A percentile compares a stretch with the other conserved stretches of the same genome.
phyloP scores from a whole-genome alignment of 2,113 vertebrate species.

The Pholis gunnellus region DNA sequence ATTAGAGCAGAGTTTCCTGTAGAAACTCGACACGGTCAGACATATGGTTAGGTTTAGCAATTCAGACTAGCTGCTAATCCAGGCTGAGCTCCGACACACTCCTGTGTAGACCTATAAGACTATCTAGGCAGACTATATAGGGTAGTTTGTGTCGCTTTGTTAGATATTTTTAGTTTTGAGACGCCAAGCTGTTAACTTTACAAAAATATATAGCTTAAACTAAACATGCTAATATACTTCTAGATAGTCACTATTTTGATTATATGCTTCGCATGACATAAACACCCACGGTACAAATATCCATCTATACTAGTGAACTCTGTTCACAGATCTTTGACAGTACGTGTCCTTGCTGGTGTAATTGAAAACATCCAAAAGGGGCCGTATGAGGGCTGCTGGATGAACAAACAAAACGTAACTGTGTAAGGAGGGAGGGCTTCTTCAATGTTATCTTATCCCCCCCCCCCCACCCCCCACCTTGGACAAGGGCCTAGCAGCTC shows the following conservation, averaged over 20 bases:
- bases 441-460: conserved; percentile 75
- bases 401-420: conserved; percentile 62
- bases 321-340: background rate
- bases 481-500: conserved; percentile 71
- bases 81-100: background rate
- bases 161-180: no score
- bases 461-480: conserved; percentile 63
- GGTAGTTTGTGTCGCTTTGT: background rate
- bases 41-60: conserved; percentile 18
- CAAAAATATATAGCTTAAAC: background rate
- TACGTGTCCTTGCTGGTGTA: background rate
- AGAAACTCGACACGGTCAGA: conserved; percentile 21
- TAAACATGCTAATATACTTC: background rate
- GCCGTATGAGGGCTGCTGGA: conserved; percentile 20
- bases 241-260: background rate
- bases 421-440: conserved; percentile 47
- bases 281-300: background rate
- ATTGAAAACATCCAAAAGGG: conserved; percentile 15
- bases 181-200: background rate
- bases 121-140: conserved; percentile 1
- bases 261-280: background rate
- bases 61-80: conserved; percentile 19
- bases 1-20: conserved; percentile 14
- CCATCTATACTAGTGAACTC: conserved; percentile 10
- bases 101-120: background rate